phyloP scores from a whole-genome alignment of 2,888 invertebrate species.

The Arctia plantaginis region DNA sequence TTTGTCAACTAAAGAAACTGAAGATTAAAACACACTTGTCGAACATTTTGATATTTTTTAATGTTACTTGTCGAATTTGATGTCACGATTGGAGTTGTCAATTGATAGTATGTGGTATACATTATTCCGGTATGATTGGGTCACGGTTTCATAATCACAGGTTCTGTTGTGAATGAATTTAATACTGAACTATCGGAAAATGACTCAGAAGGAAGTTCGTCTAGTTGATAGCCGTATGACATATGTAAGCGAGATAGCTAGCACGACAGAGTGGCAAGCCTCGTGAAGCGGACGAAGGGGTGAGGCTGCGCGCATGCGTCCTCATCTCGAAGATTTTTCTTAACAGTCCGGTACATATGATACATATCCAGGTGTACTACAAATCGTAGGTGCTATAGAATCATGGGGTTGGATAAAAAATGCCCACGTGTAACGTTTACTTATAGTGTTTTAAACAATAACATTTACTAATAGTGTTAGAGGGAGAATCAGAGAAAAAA shows the following conservation, averaged over 20 bases:
- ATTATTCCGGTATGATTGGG: slow-evolving; percentile 33
- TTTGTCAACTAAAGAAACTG: slow-evolving; percentile 31
- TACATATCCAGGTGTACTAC: slow-evolving; percentile 3
- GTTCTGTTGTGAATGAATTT: slow-evolving; percentile 37
- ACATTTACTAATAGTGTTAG: too few relatives aligned
- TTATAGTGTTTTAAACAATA: too few relatives aligned
- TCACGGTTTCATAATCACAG: slow-evolving; percentile 34
- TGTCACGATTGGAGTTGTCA: slow-evolving; percentile 14
- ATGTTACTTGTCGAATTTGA: slow-evolving; percentile 17
- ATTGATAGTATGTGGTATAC: slow-evolving; percentile 19
- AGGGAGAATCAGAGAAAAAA: too few relatives aligned
- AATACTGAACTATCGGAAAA: slow-evolving; percentile 36
- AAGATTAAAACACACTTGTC: slow-evolving; percentile 29
- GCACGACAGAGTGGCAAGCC: slow-evolving; percentile 34
- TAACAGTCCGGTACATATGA: slow-evolving; percentile 13
- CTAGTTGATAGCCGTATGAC: slow-evolving; percentile 33
- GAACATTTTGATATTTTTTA: slow-evolving; percentile 21
- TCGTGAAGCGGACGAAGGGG: slow-evolving; percentile 38
- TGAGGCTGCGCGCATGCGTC: slow-evolving; percentile 76
- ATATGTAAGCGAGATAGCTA: slow-evolving; percentile 48
- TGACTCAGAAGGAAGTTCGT: slow-evolving; percentile 43
- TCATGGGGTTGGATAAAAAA: not conserved
- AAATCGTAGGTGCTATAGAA: not conserved
- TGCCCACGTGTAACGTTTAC: too few relatives aligned
- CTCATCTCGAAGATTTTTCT: slow-evolving; percentile 12